phyloP scores from a whole-genome alignment of 37 sponge, comb jelly and placozoan genomes.

The Bolinopsis microptera region DNA sequence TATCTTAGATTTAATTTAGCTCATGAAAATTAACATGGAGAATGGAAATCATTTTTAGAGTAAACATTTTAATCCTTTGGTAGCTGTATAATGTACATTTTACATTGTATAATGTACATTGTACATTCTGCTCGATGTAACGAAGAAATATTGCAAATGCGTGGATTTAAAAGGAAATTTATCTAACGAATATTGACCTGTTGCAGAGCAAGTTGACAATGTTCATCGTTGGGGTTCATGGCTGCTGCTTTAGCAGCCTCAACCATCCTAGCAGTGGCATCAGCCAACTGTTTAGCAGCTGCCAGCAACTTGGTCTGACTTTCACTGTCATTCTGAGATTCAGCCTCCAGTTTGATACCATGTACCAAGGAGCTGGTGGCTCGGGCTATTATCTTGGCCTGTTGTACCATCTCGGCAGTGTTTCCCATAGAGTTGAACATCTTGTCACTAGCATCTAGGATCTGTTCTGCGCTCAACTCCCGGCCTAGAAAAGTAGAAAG shows the following conservation, averaged over 20 bases:
- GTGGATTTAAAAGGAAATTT: not conserved
- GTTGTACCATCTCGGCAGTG: slow-evolving; percentile 93
- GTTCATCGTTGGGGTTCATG: slow-evolving; percentile 73
- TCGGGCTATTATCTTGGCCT: slow-evolving; percentile 90
- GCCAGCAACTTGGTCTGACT: slow-evolving; percentile 74
- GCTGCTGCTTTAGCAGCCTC: slow-evolving; percentile 91
- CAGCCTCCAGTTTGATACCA: slow-evolving; percentile 87
- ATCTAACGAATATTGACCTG: slow-evolving; percentile 3
- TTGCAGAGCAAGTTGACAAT: slow-evolving; percentile 54
- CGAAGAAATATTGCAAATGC: too few relatives aligned
- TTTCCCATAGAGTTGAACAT: slow-evolving; percentile 83
- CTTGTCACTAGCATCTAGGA: slow-evolving; percentile 89
- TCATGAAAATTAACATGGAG: too few relatives aligned
- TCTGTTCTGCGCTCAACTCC: slow-evolving; percentile 66
- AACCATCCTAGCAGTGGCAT: slow-evolving; percentile 94
- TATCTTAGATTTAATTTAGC: too few relatives aligned
- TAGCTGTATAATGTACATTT: too few relatives aligned
- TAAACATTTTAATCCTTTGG: too few relatives aligned
- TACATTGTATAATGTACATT: too few relatives aligned
- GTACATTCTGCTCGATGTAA: not conserved
- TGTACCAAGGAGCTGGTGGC: slow-evolving; percentile 84
- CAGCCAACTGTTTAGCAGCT: slow-evolving; percentile 88
- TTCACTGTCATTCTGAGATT: slow-evolving; percentile 81
- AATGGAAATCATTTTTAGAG: too few relatives aligned
- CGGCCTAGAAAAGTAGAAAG: slow-evolving; percentile 22